Evolutionary conservation across 2,888 invertebrate species (phyloP), one percentile per base, ranked within the genome.

Genomic region (Conus canariensis): DNA sequence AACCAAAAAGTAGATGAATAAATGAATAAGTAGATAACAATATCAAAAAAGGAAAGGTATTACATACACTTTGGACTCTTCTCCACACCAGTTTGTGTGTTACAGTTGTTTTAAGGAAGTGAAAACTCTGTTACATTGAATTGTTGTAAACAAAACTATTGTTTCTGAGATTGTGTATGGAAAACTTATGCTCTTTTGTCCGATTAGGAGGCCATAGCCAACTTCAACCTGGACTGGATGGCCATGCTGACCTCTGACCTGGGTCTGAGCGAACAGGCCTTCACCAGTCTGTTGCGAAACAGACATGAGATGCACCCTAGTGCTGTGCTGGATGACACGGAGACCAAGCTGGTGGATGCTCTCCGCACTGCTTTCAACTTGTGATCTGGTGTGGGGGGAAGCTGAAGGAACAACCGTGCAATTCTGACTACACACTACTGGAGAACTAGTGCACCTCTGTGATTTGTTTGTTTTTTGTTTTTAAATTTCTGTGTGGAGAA

Each of bases 291-390:
- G 83, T 92, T 96, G 80, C 94, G 94, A 91, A 94, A 95, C 92
- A 91, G 96, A 14, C 95, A 95, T 90, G 96, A 96, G 92, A 93
- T 96, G 93, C 95, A 95, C 91, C 95, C 95, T 30, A 95, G 94
- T 4, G 95, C 95, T 5, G 94, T 92, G 82, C 91, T 96, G 45
- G 95, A 95, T 90, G 95, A 95, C 64, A 92, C 92, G 67, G 96
- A 96, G 90, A 95, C 95, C 92, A 95, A 95, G 90, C 95, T 95
- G 56, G 95, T 95, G 0, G 93, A 95, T 82, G 93, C 91, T 10
- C 93, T 96, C 4, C 92, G 93, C 80, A 90, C 94, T 22, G 93
- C 94, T 74, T 95, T 94, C 92, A 94, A 95, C 70, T 25, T 83
- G 64, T 83, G 30, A 77, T 25, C 8, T 25, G 10, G 77, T 8